Base-by-base conservation (phyloP, 1,140 invertebrate species). In the Caenorhabditis latens region DNA sequence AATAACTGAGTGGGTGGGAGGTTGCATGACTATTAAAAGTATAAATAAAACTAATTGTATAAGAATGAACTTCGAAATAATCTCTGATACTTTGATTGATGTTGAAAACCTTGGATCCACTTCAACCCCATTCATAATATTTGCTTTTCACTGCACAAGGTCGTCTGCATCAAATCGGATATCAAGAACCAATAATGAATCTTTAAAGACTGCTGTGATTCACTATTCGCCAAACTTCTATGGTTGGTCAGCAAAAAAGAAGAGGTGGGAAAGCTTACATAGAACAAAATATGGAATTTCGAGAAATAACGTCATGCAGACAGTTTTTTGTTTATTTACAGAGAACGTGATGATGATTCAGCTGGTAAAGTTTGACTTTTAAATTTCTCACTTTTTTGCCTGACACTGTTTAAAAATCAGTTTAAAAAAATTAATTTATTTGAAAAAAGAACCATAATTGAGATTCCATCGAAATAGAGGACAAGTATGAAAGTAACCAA, bases 401-500 rank as follows among this genome's bases (percentile, higher is more conserved):
- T 50, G 53, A 14, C 46, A 21, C 13, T 50, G 19, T 19, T 8
- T 50, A 46, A 50, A 50, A 50, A 53, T 53, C 16, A 53, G 3
- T 11, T 53, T 21, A 8, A 58, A n/a, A n/a, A 58, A 58, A n/a
- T 58, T 58, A 8, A 58, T 58, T 58, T 58, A 19, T n/a, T n/a
- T 8, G 8, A 58, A 58, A n/a, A 13, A 11, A 40, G 9, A 14
- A 65, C 3, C 11, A 65, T n/a, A 58, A 7, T 4, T 32, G 65
- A 71, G 65, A 71, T 71, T 71, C 61, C 11, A 8, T 63, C 24
- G 61, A 11, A 40, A 58, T 9, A 32, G 61, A 32, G 21, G 40
- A 71, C 40, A 67, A 67, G 65, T 43, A 19, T 71, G 40, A 71
- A 14, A 71, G 32, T 40, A 63, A 40, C 32, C 21, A 71, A 71